Base-by-base conservation (phyloP, 2,888 invertebrate genomes). In the Pseudanteris insignis region DNA sequence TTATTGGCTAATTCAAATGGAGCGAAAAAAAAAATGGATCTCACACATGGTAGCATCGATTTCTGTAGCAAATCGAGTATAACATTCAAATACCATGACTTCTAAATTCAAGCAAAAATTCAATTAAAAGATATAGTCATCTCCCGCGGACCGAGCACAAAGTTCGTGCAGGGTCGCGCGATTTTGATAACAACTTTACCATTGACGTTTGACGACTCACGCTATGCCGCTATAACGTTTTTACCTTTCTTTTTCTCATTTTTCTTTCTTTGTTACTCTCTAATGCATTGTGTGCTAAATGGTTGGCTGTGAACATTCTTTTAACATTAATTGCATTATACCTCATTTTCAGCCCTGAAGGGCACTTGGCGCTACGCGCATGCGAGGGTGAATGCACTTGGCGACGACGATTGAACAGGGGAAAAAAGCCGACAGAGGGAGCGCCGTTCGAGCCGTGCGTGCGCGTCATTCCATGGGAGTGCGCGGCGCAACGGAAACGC, bases 261-360 rank as follows among this genome's bases (percentile, higher is more conserved):
- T 14, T 38, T 1, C 15, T 2, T 8, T 8, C 7, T 7, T 15
- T 38, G 37, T 38, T 25, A 5, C 14, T 40, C 10, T 32, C 36
- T 36, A 25, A 36, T 40, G 47, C 33, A 57, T 53, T 62, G 53
- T 57, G 43, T 53, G 44, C 40, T 48, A 48, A 63, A 33, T 40
- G 34, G 32, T 11, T 47, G 25, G 36, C 29, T 11, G 53, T 24
- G 15, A 34, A 25, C n/a, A 11, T 34, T 47, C 40, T 37, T 50
- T 36, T 44, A 54, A 18, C 46, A 48, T 44, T 63, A 54, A 63
- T 58, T 58, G 18, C 50, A 47, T 48, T 53, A 46, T 46, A 13
- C 25, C 30, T 15, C 10, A 2, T 36, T 10, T 38, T 48, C 41
- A 11, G 34, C 36, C 48, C 40, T 9, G 40, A 58, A 58, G 38